A percentile compares a stretch with the other conserved stretches of the same genome.
Conservation (phyloP, 2,113 vertebrate species). For the Sakesphorus luctuosus region DNA sequence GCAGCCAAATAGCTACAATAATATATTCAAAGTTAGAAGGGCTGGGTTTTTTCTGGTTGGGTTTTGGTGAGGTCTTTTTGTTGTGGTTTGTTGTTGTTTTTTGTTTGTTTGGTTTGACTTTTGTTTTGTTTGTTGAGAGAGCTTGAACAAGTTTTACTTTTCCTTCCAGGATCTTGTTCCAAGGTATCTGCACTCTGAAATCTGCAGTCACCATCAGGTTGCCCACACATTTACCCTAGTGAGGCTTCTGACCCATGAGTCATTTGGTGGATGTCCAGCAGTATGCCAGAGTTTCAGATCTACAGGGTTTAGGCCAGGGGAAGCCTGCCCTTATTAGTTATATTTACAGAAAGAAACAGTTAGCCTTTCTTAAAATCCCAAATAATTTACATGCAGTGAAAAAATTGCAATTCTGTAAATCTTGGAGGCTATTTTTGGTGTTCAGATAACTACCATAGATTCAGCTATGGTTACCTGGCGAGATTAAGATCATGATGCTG, state of each 20-base stretch:
- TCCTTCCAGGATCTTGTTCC: background rate
- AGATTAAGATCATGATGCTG: background rate
- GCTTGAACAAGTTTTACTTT: background rate
- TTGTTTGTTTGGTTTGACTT: background rate
- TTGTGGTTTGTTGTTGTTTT: background rate
- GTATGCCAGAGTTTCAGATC: background rate
- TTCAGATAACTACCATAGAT: background rate
- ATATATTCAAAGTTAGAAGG: background rate
- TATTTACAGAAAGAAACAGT: background rate
- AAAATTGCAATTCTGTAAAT: background rate
- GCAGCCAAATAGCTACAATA: background rate
- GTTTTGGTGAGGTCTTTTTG: background rate
- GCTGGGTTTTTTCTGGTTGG: background rate
- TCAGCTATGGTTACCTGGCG: background rate
- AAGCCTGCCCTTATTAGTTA: background rate
- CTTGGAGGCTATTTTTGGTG: background rate
- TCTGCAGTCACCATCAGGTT: background rate
- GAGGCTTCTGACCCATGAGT: background rate
- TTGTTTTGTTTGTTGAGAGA: background rate
- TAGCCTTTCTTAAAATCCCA: background rate
- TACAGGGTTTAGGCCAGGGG: background rate
- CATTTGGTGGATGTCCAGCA: background rate
- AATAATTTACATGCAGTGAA: background rate
- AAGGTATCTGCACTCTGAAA: background rate
- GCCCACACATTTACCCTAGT: background rate